Percentiles rank a stretch among this genome's conserved stretches.
Conservation (phyloP, 1,140 invertebrate genomes). For the Cepaea nemoralis region DNA sequence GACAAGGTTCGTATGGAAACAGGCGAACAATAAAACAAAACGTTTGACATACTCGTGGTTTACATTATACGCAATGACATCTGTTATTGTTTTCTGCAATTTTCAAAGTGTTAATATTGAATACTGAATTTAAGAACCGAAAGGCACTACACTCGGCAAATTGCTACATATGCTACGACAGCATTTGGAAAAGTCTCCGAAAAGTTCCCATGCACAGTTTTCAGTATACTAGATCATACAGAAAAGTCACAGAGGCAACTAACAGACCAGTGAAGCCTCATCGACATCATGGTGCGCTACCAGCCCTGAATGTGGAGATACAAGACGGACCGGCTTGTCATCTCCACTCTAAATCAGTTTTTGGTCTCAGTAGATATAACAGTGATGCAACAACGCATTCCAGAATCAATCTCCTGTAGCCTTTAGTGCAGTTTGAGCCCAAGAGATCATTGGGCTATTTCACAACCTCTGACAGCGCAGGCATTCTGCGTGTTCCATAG, state of each 20-base stretch:
- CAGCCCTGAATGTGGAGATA: neutral
- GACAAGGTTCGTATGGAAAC: no score
- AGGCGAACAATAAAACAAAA: no score
- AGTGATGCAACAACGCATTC: conserved; percentile 36
- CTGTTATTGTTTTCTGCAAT: no score
- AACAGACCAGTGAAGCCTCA: neutral
- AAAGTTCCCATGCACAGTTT: no score
- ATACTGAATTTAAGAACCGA: no score
- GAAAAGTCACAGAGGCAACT: neutral
- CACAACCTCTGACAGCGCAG: conserved; percentile 38
- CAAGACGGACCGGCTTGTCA: conserved; percentile 28
- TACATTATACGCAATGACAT: no score
- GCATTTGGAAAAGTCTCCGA: no score
- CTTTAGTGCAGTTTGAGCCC: conserved; percentile 15
- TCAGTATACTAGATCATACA: no score
- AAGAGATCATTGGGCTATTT: conserved; percentile 15
- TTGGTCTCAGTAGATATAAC: conserved; percentile 32
- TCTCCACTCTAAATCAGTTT: conserved; percentile 17
- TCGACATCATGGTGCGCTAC: neutral
- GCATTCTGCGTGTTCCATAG: conserved; percentile 36
- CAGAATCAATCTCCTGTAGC: conserved; percentile 36
- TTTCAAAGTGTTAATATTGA: no score
- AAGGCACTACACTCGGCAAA: no score
- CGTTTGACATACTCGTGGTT: no score
- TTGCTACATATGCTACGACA: no score